Evolutionary conservation across 1,140 invertebrate species (phyloP).

Genomic region (Nymphalis io): DNA sequence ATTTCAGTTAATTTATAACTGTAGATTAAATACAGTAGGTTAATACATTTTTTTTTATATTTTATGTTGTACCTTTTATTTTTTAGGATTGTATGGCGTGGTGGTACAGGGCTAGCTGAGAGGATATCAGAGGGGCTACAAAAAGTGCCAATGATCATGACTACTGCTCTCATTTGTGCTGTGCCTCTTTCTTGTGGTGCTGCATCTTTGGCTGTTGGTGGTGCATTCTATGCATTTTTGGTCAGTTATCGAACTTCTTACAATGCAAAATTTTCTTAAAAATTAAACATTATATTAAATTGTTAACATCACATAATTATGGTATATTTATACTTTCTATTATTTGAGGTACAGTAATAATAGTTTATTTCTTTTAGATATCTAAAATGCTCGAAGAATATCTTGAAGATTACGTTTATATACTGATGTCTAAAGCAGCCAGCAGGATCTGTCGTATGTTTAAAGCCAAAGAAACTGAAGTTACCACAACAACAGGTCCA

Average conservation of each 20-base stretch:
- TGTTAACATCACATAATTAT: too few relatives aligned
- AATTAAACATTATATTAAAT: neutral
- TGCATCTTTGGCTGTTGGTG: slow-evolving; percentile 56
- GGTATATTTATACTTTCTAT: too few relatives aligned
- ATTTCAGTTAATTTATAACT: too few relatives aligned
- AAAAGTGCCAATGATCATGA: slow-evolving; percentile 58
- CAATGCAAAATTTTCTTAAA: too few relatives aligned
- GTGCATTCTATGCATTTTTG: slow-evolving; percentile 68
- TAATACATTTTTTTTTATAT: too few relatives aligned
- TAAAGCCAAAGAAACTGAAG: slow-evolving; percentile 42
- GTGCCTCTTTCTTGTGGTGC: slow-evolving; percentile 60
- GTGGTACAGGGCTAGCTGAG: slow-evolving; percentile 53
- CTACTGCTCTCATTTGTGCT: slow-evolving; percentile 45
- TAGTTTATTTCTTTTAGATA: slow-evolving; percentile 75
- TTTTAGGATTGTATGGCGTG: slow-evolving; percentile 64
- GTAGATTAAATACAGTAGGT: too few relatives aligned
- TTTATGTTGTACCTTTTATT: neutral
- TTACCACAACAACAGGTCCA: slow-evolving; percentile 32
- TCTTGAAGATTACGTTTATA: slow-evolving; percentile 84
- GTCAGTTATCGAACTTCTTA: slow-evolving; percentile 47
- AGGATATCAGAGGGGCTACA: slow-evolving; percentile 57
- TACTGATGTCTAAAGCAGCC: slow-evolving; percentile 76
- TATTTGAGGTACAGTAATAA: too few relatives aligned
- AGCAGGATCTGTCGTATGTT: slow-evolving; percentile 65
- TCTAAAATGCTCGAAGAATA: slow-evolving; percentile 88